phyloP scores from a whole-genome alignment of 2,888 invertebrate species.

The Eurytoma adleriae region DNA sequence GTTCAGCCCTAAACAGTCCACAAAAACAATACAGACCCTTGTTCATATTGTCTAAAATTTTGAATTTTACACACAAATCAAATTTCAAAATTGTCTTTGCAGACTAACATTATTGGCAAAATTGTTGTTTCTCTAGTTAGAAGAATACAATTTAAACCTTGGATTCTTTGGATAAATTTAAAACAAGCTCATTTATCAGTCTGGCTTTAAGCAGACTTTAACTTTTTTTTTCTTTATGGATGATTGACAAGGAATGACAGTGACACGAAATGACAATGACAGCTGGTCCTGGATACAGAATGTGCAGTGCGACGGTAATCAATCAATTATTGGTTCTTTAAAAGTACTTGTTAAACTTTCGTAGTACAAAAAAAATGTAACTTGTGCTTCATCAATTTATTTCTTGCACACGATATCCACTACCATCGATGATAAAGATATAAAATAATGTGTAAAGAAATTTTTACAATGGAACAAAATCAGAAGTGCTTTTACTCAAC shows the following conservation, averaged over 20 bases:
- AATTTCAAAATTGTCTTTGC: constrained; percentile 35
- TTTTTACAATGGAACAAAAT: constrained; percentile 38
- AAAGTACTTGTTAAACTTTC: background rate
- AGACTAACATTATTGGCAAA: constrained; percentile 10
- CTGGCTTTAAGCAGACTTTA: constrained; percentile 35
- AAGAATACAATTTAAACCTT: constrained; percentile 2
- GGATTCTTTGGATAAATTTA: constrained; percentile 7
- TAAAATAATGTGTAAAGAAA: constrained; percentile 34
- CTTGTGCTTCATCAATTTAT: background rate
- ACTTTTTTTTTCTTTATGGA: constrained; percentile 21
- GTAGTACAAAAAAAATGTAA: background rate
- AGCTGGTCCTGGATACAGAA: constrained; percentile 23
- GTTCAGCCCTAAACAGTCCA: constrained; percentile 81
- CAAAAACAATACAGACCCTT: constrained; percentile 64
- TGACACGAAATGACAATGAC: constrained; percentile 34
- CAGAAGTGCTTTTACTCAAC: constrained; percentile 47
- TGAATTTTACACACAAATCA: constrained; percentile 26
- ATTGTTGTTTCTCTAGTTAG: background rate
- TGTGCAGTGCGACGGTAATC: constrained; percentile 24
- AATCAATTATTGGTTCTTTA: background rate
- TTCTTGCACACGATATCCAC: constrained; percentile 26
- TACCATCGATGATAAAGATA: constrained; percentile 31
- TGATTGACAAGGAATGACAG: constrained; percentile 29
- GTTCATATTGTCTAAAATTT: constrained; percentile 36
- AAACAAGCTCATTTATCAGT: constrained; percentile 17